A percentile compares a stretch with the other conserved stretches of the same genome.
Evolutionary conservation across 2,888 invertebrate genomes (phyloP).

Genomic region (Heliconius sara): DNA sequence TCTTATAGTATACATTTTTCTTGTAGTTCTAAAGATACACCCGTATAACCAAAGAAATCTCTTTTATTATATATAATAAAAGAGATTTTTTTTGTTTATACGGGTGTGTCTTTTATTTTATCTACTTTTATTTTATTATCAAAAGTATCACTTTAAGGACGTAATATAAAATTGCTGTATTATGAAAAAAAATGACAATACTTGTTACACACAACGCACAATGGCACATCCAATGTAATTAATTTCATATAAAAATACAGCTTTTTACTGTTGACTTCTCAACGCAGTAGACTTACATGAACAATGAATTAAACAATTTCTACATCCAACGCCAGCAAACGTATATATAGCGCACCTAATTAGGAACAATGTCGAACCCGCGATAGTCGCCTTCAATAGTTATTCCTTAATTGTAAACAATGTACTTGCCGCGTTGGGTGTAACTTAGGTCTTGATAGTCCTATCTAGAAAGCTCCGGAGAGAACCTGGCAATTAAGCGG

Average conservation of each 20-base stretch:
- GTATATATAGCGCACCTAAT: constrained; percentile 23
- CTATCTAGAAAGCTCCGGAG: background rate
- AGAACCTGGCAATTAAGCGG: constrained; percentile 11
- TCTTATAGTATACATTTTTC: too few species aligned
- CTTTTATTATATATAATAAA: too few species aligned
- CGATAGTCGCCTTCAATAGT: constrained; percentile 14
- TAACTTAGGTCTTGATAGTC: constrained; percentile 29
- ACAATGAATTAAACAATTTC: constrained; percentile 1
- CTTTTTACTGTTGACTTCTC: background rate
- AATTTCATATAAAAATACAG: background rate
- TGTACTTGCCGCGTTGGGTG: constrained; percentile 34
- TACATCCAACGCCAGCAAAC: constrained; percentile 1
- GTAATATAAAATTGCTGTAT: too few species aligned
- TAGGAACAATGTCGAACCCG: constrained; percentile 23
- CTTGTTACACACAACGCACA: too few species aligned
- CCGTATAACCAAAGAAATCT: too few species aligned
- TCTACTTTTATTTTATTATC: too few species aligned
- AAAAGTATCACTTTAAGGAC: too few species aligned
- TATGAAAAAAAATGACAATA: too few species aligned
- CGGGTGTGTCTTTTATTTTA: too few species aligned
- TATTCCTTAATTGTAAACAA: constrained; percentile 39
- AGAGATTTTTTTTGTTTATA: too few species aligned
- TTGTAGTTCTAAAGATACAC: too few species aligned
- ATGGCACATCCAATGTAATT: too few species aligned
- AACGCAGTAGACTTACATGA: background rate